These are phyloP conservation scores for Sebastes taczanowskii DNA, from an alignment of 2,797 vertebrate genomes.

Conservation along the genomic window DNA sequence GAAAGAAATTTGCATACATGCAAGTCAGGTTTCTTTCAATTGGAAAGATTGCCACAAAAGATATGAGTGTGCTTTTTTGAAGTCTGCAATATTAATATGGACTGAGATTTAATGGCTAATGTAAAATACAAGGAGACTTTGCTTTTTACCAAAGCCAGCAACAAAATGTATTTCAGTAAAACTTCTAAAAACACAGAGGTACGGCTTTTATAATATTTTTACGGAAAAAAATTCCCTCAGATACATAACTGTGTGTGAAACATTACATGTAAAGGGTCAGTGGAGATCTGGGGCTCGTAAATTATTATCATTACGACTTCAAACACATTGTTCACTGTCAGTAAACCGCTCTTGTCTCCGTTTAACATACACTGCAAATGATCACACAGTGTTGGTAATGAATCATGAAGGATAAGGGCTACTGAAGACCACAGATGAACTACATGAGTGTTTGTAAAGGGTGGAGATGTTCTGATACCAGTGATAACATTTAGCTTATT, in stretches of 20 bases:
- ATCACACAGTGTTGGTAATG: background rate
- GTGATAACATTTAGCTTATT: constrained; percentile 9
- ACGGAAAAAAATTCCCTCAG: background rate
- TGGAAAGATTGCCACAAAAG: background rate
- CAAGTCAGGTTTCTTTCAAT: background rate
- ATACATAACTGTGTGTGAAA: background rate
- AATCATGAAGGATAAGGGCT: background rate
- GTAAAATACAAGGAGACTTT: background rate
- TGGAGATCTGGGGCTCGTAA: no score
- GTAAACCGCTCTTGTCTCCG: background rate
- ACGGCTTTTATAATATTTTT: background rate
- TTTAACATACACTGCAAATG: background rate
- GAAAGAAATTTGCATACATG: background rate
- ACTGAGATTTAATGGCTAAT: no score
- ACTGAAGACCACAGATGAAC: background rate
- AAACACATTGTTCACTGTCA: background rate
- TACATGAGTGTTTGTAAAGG: background rate
- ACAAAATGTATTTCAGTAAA: no score
- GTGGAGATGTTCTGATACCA: background rate
- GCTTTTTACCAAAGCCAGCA: background rate
- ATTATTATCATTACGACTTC: background rate
- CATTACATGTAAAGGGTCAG: background rate
- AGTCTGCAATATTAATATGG: background rate
- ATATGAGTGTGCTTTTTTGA: background rate
- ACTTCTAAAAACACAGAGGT: background rate